Evolutionary conservation across 2,797 vertebrate species (phyloP).

Genomic region (Orestias chungarensis): DNA sequence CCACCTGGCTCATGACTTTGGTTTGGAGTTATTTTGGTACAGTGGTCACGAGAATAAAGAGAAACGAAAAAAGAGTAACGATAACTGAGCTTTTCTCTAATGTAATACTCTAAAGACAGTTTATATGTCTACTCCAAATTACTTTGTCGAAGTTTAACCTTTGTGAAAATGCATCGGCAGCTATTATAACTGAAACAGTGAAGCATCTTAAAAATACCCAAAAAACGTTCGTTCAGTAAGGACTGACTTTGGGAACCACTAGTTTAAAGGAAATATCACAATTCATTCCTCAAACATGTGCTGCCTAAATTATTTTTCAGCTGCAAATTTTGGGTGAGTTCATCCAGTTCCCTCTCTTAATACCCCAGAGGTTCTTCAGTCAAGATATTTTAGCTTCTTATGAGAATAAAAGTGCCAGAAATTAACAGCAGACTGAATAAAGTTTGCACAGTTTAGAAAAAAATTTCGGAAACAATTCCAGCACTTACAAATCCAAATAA

Average conservation of each 20-base stretch:
- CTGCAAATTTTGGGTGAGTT: background rate
- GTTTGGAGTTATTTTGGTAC: background rate
- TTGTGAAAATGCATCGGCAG: background rate
- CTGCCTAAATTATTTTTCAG: background rate
- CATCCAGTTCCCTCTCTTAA: constrained; percentile 23
- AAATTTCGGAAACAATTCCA: background rate
- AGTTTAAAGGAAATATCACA: background rate
- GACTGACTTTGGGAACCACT: no score
- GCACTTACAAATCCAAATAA: constrained; percentile 3
- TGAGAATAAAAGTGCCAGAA: constrained; percentile 13
- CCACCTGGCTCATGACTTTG: no score
- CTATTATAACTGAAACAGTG: background rate
- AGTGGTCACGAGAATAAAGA: background rate
- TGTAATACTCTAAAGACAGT: background rate
- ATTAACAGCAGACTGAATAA: background rate
- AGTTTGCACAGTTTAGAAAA: background rate
- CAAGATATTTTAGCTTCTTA: constrained; percentile 17
- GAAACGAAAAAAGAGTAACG: background rate
- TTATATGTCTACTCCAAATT: background rate
- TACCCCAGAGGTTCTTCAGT: constrained; percentile 12
- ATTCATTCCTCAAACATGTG: background rate
- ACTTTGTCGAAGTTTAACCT: background rate
- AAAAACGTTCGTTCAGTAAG: no score
- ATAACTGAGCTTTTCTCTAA: background rate
- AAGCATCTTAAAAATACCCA: no score